Conservation (phyloP, 2,888 invertebrate genomes). For the Hofmannophila pseudospretella region DNA sequence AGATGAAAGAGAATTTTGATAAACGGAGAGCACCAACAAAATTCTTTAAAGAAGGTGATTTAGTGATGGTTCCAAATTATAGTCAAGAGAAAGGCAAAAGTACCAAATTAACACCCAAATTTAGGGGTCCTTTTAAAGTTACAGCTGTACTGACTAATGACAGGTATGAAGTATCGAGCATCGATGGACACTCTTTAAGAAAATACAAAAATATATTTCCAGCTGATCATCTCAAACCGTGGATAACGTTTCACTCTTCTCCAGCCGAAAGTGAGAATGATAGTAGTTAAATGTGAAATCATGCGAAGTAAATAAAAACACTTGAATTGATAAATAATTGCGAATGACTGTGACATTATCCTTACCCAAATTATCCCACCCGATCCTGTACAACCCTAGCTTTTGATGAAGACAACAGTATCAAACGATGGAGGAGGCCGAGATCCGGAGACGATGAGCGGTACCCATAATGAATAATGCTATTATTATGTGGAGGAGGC, state of each 20-base stretch:
- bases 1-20: neutral
- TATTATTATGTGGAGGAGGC: too few species aligned
- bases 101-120: constrained; percentile 13
- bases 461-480: too few species aligned
- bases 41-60: neutral
- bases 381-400: too few species aligned
- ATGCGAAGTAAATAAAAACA: too few species aligned
- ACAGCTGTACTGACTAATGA: constrained; percentile 9
- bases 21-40: neutral
- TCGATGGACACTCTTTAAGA: constrained; percentile 1
- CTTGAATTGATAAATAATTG: too few species aligned
- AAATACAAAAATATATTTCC: constrained; percentile 8
- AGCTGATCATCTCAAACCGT: constrained; percentile 11
- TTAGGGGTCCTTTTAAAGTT: constrained; percentile 11
- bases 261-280: neutral
- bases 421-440: too few species aligned
- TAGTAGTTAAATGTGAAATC: neutral
- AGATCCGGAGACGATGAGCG: too few species aligned
- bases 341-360: neutral
- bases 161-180: constrained; percentile 11
- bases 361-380: neutral
- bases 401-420: too few species aligned
- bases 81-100: constrained; percentile 7
- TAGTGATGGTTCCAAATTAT: constrained; percentile 13
- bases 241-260: constrained; percentile 6